phyloP scores from a whole-genome alignment of 1,140 invertebrate genomes.

The Drosophila simulans region DNA sequence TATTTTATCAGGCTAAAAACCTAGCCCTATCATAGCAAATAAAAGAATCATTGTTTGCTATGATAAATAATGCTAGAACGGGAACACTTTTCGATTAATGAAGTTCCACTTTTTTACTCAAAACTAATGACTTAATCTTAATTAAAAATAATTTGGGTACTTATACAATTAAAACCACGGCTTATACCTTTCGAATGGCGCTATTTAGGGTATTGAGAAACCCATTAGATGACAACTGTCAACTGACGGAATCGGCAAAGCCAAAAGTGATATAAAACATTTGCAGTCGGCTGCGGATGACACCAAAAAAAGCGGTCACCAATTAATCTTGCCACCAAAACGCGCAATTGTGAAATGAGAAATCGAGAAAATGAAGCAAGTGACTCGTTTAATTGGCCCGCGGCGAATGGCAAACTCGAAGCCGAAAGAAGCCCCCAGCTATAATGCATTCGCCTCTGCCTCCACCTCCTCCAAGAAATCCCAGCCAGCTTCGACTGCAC shows the following conservation, averaged over 20 bases:
- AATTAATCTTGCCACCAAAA: conserved; percentile 60
- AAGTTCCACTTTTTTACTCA: no score
- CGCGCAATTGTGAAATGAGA: conserved; percentile 62
- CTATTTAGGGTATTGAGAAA: conserved; percentile 28
- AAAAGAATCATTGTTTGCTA: no score
- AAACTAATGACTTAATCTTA: neutral
- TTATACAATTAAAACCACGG: neutral
- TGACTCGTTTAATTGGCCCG: conserved; percentile 73
- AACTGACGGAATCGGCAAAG: conserved; percentile 17
- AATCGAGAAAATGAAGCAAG: conserved; percentile 67
- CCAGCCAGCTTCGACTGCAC: conserved; percentile 4
- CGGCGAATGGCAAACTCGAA: conserved; percentile 32
- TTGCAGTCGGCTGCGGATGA: conserved; percentile 36
- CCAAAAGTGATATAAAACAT: conserved; percentile 30
- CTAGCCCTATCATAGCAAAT: no score
- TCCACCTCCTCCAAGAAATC: conserved; percentile 14
- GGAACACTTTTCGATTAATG: no score
- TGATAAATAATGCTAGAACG: no score
- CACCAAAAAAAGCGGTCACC: conserved; percentile 46
- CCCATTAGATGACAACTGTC: conserved; percentile 26
- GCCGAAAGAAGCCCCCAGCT: conserved; percentile 50
- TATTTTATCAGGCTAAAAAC: neutral
- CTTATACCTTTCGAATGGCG: conserved; percentile 34
- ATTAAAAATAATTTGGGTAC: neutral
- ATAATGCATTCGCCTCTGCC: conserved; percentile 48